Base-by-base conservation (phyloP, 2,888 invertebrate species). In the Agriopis aurantiaria region DNA sequence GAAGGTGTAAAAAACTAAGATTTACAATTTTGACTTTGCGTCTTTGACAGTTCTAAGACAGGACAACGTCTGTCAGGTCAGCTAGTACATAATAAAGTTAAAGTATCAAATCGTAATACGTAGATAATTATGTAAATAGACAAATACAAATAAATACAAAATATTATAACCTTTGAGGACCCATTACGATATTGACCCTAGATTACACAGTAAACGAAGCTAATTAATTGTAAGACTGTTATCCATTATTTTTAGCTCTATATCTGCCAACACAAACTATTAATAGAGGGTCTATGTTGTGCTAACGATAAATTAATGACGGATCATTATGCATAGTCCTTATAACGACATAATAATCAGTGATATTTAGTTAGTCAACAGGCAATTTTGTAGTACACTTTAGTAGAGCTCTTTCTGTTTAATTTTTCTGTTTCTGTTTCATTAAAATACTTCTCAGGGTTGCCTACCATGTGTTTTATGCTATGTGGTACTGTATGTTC, bases 361-460 rank as follows among this genome's bases (percentile, higher is more conserved):
- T 53, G 12, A 45, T 8, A 60, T 53, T 72, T 73, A 78, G 72
- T 74, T 67, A 68, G 73, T 73, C 57, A 66, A 74, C 74, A 72
- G 77, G 74, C 72, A 77, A 43, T 57, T n/a, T 14, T 5, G 14
- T 57, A 57, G 14, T 41, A 9, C 9, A n/a, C 14, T 10, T 43
- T 41, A n/a, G 40, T 41, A 14, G 40, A 40, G 40, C n/a, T 40
- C 23, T 11, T 33, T 53, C 11, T 3, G 14, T 14, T 33, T 33
- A 1, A 33, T 33, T 0, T 33, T 33, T n/a, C n/a, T n/a, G n/a
- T n/a, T n/a, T n/a, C n/a, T n/a, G n/a, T n/a, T n/a, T n/a, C n/a
- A 3, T 33, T 33, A 33, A 33, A 5, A 33, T 3, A 5, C 33
- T 33, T 33, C 33, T 33, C 33, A 33, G 33, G 33, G 33, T 33